Evolutionary conservation across 1,140 invertebrate species (phyloP).

Genomic region (Neuroterus valhalla): DNA sequence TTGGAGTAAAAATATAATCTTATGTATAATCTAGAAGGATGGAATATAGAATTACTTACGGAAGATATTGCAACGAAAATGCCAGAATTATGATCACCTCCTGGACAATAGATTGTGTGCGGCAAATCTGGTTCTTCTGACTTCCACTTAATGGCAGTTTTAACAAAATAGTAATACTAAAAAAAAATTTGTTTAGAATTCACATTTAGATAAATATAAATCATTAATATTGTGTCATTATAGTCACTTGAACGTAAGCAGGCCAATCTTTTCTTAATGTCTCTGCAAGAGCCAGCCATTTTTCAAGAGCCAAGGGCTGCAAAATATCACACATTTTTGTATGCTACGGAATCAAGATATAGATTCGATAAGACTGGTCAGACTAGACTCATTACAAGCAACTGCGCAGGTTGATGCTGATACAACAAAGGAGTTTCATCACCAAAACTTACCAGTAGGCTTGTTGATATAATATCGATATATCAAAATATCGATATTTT

Average conservation of each 20-base stretch:
- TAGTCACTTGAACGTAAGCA: not conserved
- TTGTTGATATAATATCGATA: no score
- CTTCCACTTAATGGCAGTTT: slow-evolving; percentile 8
- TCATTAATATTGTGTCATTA: not conserved
- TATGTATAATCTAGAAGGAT: not conserved
- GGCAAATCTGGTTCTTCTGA: not conserved
- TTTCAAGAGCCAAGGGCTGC: not conserved
- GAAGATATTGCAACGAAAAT: slow-evolving; percentile 6
- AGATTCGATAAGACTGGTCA: no score
- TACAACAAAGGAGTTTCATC: no score
- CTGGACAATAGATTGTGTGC: not conserved
- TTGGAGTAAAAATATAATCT: no score
- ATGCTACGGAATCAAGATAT: no score
- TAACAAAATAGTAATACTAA: not conserved
- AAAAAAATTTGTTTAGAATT: not conserved
- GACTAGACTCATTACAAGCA: no score
- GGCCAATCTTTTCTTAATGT: slow-evolving; percentile 1
- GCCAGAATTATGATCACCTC: not conserved
- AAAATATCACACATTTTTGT: slow-evolving; percentile 1
- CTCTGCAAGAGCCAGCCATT: not conserved
- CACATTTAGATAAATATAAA: not conserved
- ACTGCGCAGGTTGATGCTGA: no score
- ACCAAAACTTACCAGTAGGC: no score
- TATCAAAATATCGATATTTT: no score
- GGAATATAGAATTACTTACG: not conserved